A percentile compares a stretch with the other conserved stretches of the same genome.
phyloP scores from a whole-genome alignment of 2,797 vertebrate species.

The Cossypha dichroa region DNA sequence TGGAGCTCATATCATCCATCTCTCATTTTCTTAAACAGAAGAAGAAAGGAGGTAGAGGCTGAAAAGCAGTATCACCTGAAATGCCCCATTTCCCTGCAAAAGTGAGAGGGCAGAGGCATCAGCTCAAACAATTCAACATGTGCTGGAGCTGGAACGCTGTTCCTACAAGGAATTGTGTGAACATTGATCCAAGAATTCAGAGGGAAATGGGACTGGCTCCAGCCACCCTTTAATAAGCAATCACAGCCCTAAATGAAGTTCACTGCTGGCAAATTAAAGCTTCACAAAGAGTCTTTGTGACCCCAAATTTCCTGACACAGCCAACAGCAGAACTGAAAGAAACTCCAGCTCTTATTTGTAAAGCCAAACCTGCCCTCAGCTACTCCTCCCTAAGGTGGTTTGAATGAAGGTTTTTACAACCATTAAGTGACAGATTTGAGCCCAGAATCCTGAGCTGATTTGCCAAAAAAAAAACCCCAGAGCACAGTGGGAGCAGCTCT shows the following conservation, averaged over 20 bases:
- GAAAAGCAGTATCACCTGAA: neutral
- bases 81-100: neutral
- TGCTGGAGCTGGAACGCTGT: accelerated
- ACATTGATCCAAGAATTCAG: neutral
- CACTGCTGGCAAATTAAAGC: neutral
- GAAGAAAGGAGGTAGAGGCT: neutral
- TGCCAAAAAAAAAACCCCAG: neutral
- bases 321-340: neutral
- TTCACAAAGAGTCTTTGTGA: neutral
- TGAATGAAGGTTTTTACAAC: neutral
- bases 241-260: neutral
- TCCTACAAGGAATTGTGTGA: neutral
- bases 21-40: neutral
- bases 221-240: neutral
- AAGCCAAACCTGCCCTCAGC: neutral
- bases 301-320: neutral
- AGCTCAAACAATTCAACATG: neutral
- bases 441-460: neutral
- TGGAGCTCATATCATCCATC: neutral
- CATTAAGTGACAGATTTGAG: neutral
- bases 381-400: neutral
- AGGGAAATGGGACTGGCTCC: neutral
- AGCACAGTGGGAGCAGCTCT: accelerated
- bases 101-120: neutral
- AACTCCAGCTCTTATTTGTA: neutral